Conservation (phyloP, 2,113 vertebrate genomes). For the Rutilus rutilus region DNA sequence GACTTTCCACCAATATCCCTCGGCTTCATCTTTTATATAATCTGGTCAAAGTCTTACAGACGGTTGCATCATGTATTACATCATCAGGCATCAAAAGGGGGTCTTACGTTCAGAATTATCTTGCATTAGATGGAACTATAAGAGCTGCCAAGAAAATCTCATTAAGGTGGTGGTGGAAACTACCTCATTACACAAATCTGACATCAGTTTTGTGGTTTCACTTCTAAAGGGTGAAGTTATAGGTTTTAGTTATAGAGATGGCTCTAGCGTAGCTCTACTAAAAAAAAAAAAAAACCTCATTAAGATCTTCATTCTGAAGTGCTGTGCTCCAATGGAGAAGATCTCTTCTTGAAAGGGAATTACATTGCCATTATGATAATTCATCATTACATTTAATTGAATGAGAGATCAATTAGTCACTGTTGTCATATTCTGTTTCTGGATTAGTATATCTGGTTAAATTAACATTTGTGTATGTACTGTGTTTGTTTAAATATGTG, state of each 20-base stretch:
- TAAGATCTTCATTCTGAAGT: background rate
- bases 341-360: background rate
- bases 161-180: constrained; percentile 39
- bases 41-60: constrained; percentile 56
- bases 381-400: background rate
- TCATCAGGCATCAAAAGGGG: constrained; percentile 55
- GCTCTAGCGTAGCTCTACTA: background rate
- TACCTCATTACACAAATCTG: constrained; percentile 32
- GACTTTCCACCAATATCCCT: constrained; percentile 51
- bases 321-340: background rate
- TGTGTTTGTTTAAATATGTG: background rate
- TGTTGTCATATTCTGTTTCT: constrained; percentile 6
- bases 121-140: constrained; percentile 47
- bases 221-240: background rate
- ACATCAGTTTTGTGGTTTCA: background rate
- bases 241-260: background rate
- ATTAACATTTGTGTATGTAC: background rate
- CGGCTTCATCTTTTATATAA: constrained; percentile 52
- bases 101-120: constrained; percentile 47
- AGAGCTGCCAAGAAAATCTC: constrained; percentile 38
- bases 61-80: constrained; percentile 65
- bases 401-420: background rate
- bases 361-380: background rate
- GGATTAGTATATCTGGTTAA: background rate
- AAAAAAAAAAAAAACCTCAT: constrained; percentile 8